Percentiles rank a stretch among this genome's conserved stretches.
Evolutionary conservation across 2,797 vertebrate species (phyloP).

Genomic region (Fistularia commersonii): DNA sequence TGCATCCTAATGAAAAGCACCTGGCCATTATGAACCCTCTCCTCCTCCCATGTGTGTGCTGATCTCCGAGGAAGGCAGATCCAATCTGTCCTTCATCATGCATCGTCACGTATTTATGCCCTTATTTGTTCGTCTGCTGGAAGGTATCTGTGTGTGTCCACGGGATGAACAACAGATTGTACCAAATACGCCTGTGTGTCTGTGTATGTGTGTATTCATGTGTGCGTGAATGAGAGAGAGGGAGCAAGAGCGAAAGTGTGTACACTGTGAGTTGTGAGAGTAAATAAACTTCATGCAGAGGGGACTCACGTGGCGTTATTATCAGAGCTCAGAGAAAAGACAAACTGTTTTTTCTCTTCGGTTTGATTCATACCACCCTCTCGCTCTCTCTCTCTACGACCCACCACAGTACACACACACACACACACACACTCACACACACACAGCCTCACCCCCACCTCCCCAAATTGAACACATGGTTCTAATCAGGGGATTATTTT

Average conservation of each 20-base stretch:
- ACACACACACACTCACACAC: conserved; percentile 16
- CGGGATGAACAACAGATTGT: too few species aligned
- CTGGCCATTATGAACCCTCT: conserved; percentile 61
- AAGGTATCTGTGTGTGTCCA: conserved; percentile 31
- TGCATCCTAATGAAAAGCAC: conserved; percentile 69
- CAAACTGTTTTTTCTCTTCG: conserved; percentile 72
- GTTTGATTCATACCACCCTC: conserved; percentile 71
- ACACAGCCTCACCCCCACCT: conserved; percentile 31
- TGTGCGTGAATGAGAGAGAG: conserved; percentile 19
- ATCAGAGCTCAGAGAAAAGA: conserved; percentile 78
- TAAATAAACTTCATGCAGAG: conserved; percentile 74
- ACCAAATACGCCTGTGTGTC: conserved; percentile 14
- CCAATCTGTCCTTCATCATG: conserved; percentile 16
- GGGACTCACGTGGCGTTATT: conserved; percentile 75
- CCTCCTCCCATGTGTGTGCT: conserved; percentile 31
- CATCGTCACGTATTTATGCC: conserved; percentile 61
- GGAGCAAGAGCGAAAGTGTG: conserved; percentile 60
- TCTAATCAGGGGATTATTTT: conserved; percentile 78
- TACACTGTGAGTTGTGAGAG: conserved; percentile 74
- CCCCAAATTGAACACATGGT: conserved; percentile 72
- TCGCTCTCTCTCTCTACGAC: conserved; percentile 39
- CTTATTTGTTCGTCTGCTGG: conserved; percentile 60
- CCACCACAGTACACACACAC: conserved; percentile 49
- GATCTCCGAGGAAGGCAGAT: conserved; percentile 28
- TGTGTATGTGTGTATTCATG: conserved; percentile 13